These are phyloP conservation scores for Uropsilus gracilis DNA, from an alignment of 2,113 vertebrate species.

Conservation along the genomic window DNA sequence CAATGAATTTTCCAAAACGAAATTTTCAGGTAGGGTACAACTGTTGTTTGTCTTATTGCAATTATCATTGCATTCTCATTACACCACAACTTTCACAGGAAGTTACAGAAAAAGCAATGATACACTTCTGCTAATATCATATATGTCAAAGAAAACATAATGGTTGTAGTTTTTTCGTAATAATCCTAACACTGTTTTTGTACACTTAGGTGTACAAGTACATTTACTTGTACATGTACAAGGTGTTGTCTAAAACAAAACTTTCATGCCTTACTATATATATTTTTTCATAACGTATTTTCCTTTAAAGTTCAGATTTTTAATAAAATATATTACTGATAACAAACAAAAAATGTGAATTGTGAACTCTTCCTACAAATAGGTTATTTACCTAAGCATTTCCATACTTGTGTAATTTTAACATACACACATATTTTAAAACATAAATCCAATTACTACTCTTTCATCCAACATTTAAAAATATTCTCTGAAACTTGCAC, in stretches of 20 bases:
- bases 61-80: conserved; percentile 32
- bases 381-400: conserved; percentile 4
- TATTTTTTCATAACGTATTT: conserved; percentile 60
- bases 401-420: conserved; percentile 25
- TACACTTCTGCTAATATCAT: conserved; percentile 72
- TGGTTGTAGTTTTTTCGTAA: conserved; percentile 63
- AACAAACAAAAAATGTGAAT: conserved; percentile 18
- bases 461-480: conserved; percentile 40
- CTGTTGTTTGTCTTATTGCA: conserved; percentile 16
- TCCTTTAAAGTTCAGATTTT: conserved; percentile 48
- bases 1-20: conserved; percentile 35
- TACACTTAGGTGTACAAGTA: no score
- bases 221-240: no score
- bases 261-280: background rate
- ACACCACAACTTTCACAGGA: conserved; percentile 67
- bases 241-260: no score
- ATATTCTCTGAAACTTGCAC: background rate
- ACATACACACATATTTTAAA: background rate
- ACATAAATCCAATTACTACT: background rate
- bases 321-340: conserved; percentile 27
- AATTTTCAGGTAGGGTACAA: background rate
- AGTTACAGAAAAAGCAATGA: conserved; percentile 62
- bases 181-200: conserved; percentile 69
- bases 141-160: conserved; percentile 67
- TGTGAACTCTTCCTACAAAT: background rate